Percentiles rank a stretch among this genome's conserved stretches.
phyloP scores from a whole-genome alignment of 2,113 vertebrate genomes.

The Sorex fumeus region DNA sequence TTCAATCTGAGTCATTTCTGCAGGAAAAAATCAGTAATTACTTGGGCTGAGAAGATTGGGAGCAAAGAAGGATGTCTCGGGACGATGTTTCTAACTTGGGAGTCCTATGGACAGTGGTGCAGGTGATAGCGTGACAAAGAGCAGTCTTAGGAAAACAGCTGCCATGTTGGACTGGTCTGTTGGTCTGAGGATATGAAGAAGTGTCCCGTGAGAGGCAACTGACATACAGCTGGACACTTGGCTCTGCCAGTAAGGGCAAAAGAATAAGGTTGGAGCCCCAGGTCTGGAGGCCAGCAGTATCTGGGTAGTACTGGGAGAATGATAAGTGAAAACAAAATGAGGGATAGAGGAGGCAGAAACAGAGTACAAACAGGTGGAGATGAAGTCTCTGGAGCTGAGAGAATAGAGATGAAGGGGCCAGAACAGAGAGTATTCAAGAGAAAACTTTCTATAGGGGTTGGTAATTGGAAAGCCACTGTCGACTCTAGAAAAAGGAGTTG shows the following conservation, averaged over 20 bases:
- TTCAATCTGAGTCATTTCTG: background rate
- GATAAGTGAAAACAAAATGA: background rate
- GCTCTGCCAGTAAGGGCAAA: background rate
- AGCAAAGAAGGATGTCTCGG: constrained; percentile 7
- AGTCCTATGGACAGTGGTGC: background rate
- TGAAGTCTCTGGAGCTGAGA: background rate
- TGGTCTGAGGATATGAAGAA: background rate
- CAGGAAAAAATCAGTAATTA: background rate
- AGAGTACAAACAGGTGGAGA: background rate
- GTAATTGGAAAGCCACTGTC: background rate
- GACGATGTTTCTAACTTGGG: background rate
- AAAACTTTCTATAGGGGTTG: no score
- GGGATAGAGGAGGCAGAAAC: background rate
- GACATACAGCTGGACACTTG: rapidly evolving
- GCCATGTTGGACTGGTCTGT: rapidly evolving
- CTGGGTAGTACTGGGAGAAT: background rate
- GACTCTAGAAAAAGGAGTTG: background rate
- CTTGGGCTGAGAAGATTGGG: background rate
- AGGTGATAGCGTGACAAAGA: background rate
- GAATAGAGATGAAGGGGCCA: background rate
- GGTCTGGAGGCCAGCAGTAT: background rate
- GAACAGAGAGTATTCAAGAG: background rate
- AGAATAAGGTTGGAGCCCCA: background rate
- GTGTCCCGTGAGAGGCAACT: background rate
- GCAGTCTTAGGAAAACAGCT: no score